Percentiles rank a stretch among this genome's conserved stretches.
Conservation (phyloP, 2,797 vertebrate species). For the Tiaroga cobitis region DNA sequence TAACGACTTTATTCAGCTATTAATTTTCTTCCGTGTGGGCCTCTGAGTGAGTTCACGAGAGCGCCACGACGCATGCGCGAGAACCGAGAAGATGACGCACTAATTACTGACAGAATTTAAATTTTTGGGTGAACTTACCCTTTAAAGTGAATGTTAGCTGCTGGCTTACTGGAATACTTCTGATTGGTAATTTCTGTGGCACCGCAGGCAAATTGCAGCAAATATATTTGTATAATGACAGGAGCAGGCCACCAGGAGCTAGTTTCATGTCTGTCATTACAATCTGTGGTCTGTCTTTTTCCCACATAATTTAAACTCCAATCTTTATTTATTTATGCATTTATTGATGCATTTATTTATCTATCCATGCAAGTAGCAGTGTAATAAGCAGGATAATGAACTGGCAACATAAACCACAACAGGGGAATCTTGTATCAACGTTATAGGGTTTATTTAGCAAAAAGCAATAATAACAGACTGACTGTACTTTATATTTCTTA, state of each 20-base stretch:
- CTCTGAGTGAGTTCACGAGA: too few species aligned
- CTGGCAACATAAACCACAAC: not conserved
- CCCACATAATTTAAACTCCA: not conserved
- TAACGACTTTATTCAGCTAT: too few species aligned
- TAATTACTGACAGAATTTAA: not conserved
- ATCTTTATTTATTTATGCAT: not conserved
- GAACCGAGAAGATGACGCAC: too few species aligned
- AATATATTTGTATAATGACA: not conserved
- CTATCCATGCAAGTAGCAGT: not conserved
- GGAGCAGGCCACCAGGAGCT: not conserved
- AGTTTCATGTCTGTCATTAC: not conserved
- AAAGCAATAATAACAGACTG: not conserved
- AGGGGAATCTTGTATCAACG: not conserved
- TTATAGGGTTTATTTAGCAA: not conserved
- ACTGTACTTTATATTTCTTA: not conserved
- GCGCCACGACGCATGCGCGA: too few species aligned
- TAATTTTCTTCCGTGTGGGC: too few species aligned
- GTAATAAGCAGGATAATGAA: not conserved
- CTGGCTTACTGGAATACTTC: not conserved
- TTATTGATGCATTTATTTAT: not conserved
- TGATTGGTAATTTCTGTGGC: not conserved
- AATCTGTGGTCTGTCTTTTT: not conserved
- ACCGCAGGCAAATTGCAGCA: not conserved
- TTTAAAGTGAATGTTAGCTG: not conserved
- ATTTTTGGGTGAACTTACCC: too few species aligned